phyloP scores from a whole-genome alignment of 2,113 vertebrate genomes.

The Festucalex cinctus region DNA sequence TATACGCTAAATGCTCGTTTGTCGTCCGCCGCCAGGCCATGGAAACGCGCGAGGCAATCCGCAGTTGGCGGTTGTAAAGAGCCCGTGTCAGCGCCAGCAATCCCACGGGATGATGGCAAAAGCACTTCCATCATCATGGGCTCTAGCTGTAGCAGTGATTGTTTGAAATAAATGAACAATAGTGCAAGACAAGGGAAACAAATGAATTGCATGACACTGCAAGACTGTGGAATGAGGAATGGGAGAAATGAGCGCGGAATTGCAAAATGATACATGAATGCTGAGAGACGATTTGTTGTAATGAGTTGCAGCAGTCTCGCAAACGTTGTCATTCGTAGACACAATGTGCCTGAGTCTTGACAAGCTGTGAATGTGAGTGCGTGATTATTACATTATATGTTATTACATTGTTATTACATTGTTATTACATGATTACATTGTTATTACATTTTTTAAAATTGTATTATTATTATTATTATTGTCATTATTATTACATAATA shows the following conservation, averaged over 20 bases:
- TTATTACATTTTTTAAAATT: no score
- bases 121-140: slow-evolving; percentile 30
- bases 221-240: slow-evolving; percentile 16
- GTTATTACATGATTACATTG: no score
- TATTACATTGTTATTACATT: no score
- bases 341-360: not conserved
- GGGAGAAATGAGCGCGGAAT: slow-evolving; percentile 29
- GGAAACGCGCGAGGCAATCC: slow-evolving; percentile 4
- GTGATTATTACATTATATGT: no score
- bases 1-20: slow-evolving; percentile 1
- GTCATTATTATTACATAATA: no score
- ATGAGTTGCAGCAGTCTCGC: slow-evolving; percentile 16
- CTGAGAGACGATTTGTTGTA: slow-evolving; percentile 20
- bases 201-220: slow-evolving; percentile 35
- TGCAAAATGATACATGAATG: slow-evolving; percentile 37
- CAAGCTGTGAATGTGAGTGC: no score
- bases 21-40: slow-evolving; percentile 1
- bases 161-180: slow-evolving; percentile 41
- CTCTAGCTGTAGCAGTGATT: slow-evolving; percentile 17
- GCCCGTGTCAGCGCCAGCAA: slow-evolving; percentile 14
- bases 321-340: slow-evolving; percentile 24
- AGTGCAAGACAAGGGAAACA: slow-evolving; percentile 35
- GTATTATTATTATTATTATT: no score
- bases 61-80: slow-evolving; percentile 26
- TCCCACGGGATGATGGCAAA: slow-evolving; percentile 40